Evolutionary conservation across 1,140 invertebrate species (phyloP), one percentile per base, ranked within the genome.

Genomic region (Popillia japonica): DNA sequence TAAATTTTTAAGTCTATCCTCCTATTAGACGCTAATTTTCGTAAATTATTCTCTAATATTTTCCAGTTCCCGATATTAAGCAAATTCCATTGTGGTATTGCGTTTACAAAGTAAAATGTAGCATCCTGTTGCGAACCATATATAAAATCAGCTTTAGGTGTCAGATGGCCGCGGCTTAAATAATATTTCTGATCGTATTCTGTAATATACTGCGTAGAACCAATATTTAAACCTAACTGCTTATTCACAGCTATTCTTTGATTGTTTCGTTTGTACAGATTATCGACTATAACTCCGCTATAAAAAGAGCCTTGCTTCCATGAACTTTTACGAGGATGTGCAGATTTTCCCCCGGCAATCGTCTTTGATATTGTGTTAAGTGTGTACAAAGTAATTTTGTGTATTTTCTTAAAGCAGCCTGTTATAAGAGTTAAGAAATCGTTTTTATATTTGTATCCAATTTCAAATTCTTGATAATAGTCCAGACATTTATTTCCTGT

Each of bases 21-120:
- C 10, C 64, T 79, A 10, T 55, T 77, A n/a, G 55, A 78, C 0
- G 82, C 82, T 10, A 82, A 81, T 40, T 81, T 44, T n/a, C 81
- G 72, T 3, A 83, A 72, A 78, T 80, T 81, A 9, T 78, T 77
- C 78, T 88, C 85, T 9, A 87, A 78, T 6, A 78, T 72, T 0
- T 88, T 88, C 92, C 92, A 93, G 84, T 93, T 93, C 41, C 90
- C 90, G 72, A 87, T 90, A 80, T 92, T 92, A 78, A 93, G 90
- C 6, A 87, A 88, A 77, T 92, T 90, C 92, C 92, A 93, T 80
- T 91, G 91, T 1, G 91, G 91, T 6, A 89, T 90, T 4, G 87
- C 89, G 82, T 93, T 93, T 10, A 91, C 88, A 82, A 90, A 93
- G 80, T 90, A 89, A 64, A 82, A 86, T 3, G 91, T 91, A 14